Conservation (phyloP, 2,113 vertebrate species). For the Chauna torquata region DNA sequence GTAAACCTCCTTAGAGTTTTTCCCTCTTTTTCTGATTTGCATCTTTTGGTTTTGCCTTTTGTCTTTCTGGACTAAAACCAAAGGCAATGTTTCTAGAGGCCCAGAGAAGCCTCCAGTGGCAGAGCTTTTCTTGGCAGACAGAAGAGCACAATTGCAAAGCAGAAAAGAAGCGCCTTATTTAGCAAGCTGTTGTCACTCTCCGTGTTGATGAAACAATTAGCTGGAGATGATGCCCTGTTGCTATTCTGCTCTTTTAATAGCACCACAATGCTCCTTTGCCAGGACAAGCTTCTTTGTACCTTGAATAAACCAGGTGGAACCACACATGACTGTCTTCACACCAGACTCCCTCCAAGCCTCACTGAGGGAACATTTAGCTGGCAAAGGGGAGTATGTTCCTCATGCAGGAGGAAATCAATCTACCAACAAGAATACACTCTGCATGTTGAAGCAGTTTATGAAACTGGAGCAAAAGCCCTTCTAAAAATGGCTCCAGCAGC, state of each 20-base stretch:
- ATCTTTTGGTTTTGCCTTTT: conserved; percentile 3
- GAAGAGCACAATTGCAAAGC: conserved; percentile 27
- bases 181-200: not conserved
- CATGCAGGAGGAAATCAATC: not conserved
- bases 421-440: not conserved
- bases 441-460: not conserved
- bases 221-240: conserved; percentile 10
- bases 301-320: not conserved
- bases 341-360: not conserved
- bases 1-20: not conserved
- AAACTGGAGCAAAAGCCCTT: not conserved
- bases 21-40: not conserved
- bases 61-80: conserved; percentile 28
- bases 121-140: conserved; percentile 45
- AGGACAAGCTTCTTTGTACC: not conserved
- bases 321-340: rapidly evolving
- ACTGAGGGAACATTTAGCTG: not conserved
- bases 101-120: not conserved
- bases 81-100: not conserved
- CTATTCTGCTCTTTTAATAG: conserved; percentile 10
- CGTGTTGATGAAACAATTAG: conserved; percentile 47
- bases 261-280: not conserved
- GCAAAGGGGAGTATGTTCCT: not conserved
- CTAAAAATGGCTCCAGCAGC: not conserved
- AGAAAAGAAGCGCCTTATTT: conserved; percentile 25